Conservation (phyloP, 2,888 invertebrate species). For the Endotricha flammealis region DNA sequence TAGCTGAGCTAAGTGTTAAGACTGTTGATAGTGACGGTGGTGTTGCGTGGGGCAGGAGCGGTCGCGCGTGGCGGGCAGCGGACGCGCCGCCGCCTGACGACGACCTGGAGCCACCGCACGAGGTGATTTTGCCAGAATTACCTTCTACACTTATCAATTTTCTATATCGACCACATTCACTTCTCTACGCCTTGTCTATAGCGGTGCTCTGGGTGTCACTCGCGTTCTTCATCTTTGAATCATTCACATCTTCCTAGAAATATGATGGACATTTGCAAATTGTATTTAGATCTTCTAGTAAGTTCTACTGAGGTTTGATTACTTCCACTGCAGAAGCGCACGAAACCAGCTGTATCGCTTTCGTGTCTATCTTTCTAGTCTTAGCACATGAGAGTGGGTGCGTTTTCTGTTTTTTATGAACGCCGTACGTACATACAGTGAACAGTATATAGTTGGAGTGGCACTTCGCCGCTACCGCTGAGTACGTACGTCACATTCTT, state of each 20-base stretch:
- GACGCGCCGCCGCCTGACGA: constrained; percentile 65
- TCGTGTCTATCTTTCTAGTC: constrained; percentile 22
- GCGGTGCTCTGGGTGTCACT: constrained; percentile 64
- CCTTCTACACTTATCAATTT: constrained; percentile 59
- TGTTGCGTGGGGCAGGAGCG: constrained; percentile 72
- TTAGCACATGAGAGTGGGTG: constrained; percentile 15
- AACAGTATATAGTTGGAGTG: constrained; percentile 48
- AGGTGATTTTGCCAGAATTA: constrained; percentile 79
- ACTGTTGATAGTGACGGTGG: constrained; percentile 43
- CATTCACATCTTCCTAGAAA: constrained; percentile 22
- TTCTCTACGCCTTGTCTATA: constrained; percentile 56
- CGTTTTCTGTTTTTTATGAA: constrained; percentile 15
- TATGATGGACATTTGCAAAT: constrained; percentile 14
- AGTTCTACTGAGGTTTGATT: constrained; percentile 14
- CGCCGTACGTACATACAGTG: constrained; percentile 25
- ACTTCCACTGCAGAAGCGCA: constrained; percentile 22
- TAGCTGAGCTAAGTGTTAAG: constrained; percentile 20
- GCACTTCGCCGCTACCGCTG: constrained; percentile 56
- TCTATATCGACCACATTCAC: constrained; percentile 58
- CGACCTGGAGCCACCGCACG: constrained; percentile 66
- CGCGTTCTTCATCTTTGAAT: constrained; percentile 34
- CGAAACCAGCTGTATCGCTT: constrained; percentile 29
- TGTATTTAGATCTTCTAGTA: constrained; percentile 13
- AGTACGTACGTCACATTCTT: constrained; percentile 44
- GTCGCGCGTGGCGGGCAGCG: constrained; percentile 59